Percentiles rank a stretch among this genome's conserved stretches.
These are phyloP conservation scores for Panzeria rudis DNA, from an alignment of 2,888 invertebrate species.

Conservation along the genomic window DNA sequence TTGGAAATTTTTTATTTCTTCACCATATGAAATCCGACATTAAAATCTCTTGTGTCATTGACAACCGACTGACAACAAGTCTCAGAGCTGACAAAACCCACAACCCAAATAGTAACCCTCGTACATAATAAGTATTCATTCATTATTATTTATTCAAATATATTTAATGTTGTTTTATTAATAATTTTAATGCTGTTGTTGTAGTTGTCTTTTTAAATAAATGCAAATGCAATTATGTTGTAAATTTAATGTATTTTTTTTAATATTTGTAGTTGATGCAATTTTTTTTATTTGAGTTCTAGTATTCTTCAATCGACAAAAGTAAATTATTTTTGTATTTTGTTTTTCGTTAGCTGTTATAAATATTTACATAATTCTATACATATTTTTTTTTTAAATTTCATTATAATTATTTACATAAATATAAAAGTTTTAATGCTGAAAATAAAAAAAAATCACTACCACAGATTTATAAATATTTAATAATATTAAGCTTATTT, in stretches of 20 bases:
- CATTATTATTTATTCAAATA: conserved; percentile 50
- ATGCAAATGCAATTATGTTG: conserved; percentile 66
- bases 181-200: conserved; percentile 6
- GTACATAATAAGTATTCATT: conserved; percentile 33
- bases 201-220: conserved; percentile 43
- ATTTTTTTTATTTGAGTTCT: conserved; percentile 13
- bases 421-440: conserved; percentile 17
- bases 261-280: conserved; percentile 9
- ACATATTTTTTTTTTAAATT: conserved; percentile 25
- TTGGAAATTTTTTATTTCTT: too few relatives aligned
- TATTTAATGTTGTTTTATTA: conserved; percentile 55
- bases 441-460: conserved; percentile 19
- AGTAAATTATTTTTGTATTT: conserved; percentile 51
- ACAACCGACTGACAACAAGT: too few relatives aligned
- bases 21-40: too few relatives aligned
- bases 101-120: neutral
- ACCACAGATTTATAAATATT: conserved; percentile 54
- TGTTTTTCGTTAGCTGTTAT: conserved; percentile 12
- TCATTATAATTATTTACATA: conserved; percentile 54
- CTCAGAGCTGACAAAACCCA: neutral
- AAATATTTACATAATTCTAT: conserved; percentile 62
- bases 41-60: too few relatives aligned
- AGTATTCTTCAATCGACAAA: conserved; percentile 63
- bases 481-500: conserved; percentile 49
- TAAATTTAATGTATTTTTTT: conserved; percentile 46